Evolutionary conservation across 2,113 vertebrate genomes (phyloP), one percentile per base, ranked within the genome.

Genomic region (Eulemur macaco): DNA sequence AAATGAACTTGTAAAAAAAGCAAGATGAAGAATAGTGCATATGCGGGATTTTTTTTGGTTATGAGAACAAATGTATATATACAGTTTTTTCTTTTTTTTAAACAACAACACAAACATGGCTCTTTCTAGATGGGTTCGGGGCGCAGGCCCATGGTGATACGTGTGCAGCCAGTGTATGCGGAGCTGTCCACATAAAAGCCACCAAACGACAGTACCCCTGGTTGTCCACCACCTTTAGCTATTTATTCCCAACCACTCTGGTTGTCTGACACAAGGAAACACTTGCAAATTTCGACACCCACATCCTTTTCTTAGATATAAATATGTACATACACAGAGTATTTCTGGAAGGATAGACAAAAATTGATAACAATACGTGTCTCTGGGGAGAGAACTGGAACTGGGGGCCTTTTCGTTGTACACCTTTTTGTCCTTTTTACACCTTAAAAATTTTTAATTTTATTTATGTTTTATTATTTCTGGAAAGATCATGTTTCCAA

Each of bases 151-250:
- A 31, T 69, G 42, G 15, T 12, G 34, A 9, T 5, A 6, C 39
- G 27, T 1, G 27, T 1, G 7, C 27, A 64, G 8, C 31, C 15
- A 27, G 27, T 7, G 20, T 17, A 1, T 3, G 0, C 1, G 0
- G 8, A n/a, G 31, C 78, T 14, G 10, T 50, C 54, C 31, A 39
- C 6, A 1, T 23, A 37, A 81, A 82, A 84, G 10, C 45, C 63
- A 14, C 25, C 25, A 17, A 31, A 2, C 15, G 21, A 5, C 14
- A 39, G 7, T 27, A 83, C 17, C 13, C 27, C 42, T n/a, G 69
- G 63, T 20, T 73, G 37, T 54, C 18, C 29, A 34, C 2, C 37
- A 13, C 34, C 15, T 6, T 15, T 6, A 25, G 13, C 11, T 58
- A 31, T 56, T 2, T 58, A 31, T 56, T 2, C 6, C 18, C 25